Percentiles rank a stretch among this genome's conserved stretches.
phyloP scores from a whole-genome alignment of 2,797 vertebrate genomes.

The Heterohyrax brucei region DNA sequence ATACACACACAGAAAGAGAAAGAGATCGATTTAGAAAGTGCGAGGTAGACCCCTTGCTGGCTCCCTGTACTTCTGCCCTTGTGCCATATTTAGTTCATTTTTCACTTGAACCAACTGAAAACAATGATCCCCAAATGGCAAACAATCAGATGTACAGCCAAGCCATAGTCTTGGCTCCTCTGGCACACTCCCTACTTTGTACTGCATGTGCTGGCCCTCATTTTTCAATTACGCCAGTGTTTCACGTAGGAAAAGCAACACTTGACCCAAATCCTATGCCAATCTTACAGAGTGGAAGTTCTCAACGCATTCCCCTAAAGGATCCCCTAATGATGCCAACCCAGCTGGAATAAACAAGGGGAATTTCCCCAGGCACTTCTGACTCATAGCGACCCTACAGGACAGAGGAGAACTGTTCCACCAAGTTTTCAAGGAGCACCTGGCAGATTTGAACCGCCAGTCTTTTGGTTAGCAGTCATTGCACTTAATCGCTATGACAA shows the following conservation, averaged over 20 bases:
- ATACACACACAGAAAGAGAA: too few relatives aligned
- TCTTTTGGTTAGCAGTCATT: too few relatives aligned
- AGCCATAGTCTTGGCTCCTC: background rate
- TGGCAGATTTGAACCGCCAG: too few relatives aligned
- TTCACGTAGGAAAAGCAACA: background rate
- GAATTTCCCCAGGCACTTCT: background rate
- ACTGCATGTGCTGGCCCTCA: accelerated
- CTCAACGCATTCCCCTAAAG: background rate
- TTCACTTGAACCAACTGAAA: background rate
- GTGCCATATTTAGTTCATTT: background rate
- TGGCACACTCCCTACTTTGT: background rate
- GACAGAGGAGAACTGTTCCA: background rate
- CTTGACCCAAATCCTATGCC: background rate
- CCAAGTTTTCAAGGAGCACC: too few relatives aligned
- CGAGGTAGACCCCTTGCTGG: background rate
- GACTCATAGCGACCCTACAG: too few relatives aligned
- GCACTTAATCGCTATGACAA: too few relatives aligned
- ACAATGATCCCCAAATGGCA: background rate
- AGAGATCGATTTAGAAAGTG: background rate
- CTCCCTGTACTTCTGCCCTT: background rate
- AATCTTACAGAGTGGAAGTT: background rate
- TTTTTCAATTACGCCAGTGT: background rate
- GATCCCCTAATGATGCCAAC: background rate
- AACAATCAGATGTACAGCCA: background rate
- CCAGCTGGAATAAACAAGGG: background rate